Percentiles rank a stretch among this genome's conserved stretches.
These are phyloP conservation scores for Potamarius usumacintae DNA, from an alignment of 2,113 vertebrate species.

Conservation along the genomic window DNA sequence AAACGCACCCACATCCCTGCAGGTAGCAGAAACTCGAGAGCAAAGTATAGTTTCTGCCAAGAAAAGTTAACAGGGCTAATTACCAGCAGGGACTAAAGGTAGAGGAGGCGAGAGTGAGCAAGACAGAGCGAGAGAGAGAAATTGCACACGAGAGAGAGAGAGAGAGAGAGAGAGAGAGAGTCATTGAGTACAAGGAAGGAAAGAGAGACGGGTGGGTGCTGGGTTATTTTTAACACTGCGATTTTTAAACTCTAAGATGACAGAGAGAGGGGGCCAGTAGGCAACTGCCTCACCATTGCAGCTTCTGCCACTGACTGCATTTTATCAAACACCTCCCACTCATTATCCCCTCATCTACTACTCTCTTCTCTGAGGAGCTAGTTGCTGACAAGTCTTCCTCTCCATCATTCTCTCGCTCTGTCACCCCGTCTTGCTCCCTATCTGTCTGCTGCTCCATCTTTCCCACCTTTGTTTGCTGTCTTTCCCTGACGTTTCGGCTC, in stretches of 20 bases:
- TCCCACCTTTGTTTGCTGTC: slow-evolving; percentile 10
- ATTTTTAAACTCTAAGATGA: slow-evolving; percentile 68
- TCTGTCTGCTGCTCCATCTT: slow-evolving; percentile 17
- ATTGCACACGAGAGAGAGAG: slow-evolving; percentile 1
- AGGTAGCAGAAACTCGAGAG: slow-evolving; percentile 19
- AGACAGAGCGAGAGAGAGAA: slow-evolving; percentile 29
- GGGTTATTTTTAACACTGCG: slow-evolving; percentile 67
- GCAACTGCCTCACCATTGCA: slow-evolving; percentile 47
- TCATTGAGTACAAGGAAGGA: slow-evolving; percentile 1
- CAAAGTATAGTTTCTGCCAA: slow-evolving; percentile 21
- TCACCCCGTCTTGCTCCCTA: not conserved
- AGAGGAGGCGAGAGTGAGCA: slow-evolving; percentile 51
- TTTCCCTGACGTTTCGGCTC: slow-evolving; percentile 7
- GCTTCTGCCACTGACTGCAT: slow-evolving; percentile 49
- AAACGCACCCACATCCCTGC: slow-evolving; percentile 25
- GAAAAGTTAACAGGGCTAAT: slow-evolving; percentile 58
- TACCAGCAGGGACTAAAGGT: slow-evolving; percentile 52
- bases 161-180: slow-evolving; percentile 11
- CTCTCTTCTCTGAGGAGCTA: slow-evolving; percentile 43
- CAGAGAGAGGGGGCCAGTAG: slow-evolving; percentile 57
- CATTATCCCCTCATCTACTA: slow-evolving; percentile 45
- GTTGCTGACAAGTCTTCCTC: slow-evolving; percentile 26
- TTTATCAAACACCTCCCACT: slow-evolving; percentile 64
- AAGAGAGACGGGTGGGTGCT: slow-evolving; percentile 18
- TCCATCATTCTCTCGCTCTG: slow-evolving; percentile 2